Evolutionary conservation across 2,113 vertebrate species (phyloP).

Genomic region (Callipepla squamata): DNA sequence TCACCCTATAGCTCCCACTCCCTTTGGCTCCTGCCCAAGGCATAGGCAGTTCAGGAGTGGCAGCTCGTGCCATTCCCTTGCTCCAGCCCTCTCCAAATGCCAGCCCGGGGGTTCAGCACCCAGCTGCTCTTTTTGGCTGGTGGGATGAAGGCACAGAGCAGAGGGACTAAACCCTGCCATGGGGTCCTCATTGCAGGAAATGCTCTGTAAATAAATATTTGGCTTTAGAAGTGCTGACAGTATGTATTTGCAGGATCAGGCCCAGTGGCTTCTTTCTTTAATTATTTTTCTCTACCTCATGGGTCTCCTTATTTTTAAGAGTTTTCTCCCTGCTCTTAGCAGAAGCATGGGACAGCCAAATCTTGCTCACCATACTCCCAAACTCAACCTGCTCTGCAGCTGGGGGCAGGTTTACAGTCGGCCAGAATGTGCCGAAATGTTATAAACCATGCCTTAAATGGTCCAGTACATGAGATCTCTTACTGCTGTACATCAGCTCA

Average conservation of each 20-base stretch:
- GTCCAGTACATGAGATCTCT: accelerated
- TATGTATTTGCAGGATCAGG: neutral
- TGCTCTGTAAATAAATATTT: neutral
- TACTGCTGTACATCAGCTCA: accelerated
- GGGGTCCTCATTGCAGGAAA: neutral
- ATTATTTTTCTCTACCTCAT: neutral
- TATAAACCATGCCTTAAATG: neutral
- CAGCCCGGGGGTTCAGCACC: accelerated
- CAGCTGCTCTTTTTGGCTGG: neutral
- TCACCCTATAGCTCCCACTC: neutral
- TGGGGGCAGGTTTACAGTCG: neutral
- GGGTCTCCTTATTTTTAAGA: neutral
- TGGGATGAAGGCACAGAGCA: neutral
- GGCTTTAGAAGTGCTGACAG: neutral
- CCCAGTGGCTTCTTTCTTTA: neutral
- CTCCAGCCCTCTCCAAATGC: neutral
- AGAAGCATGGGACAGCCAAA: neutral
- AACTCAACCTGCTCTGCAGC: neutral
- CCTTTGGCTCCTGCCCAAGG: neutral
- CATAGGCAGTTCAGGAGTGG: neutral
- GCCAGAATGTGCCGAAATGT: neutral
- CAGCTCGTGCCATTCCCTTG: accelerated
- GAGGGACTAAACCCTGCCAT: neutral
- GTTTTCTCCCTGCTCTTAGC: neutral
- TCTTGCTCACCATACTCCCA: neutral